Conservation (phyloP, 2,113 vertebrate species). For the Eudyptes chrysolophus region DNA sequence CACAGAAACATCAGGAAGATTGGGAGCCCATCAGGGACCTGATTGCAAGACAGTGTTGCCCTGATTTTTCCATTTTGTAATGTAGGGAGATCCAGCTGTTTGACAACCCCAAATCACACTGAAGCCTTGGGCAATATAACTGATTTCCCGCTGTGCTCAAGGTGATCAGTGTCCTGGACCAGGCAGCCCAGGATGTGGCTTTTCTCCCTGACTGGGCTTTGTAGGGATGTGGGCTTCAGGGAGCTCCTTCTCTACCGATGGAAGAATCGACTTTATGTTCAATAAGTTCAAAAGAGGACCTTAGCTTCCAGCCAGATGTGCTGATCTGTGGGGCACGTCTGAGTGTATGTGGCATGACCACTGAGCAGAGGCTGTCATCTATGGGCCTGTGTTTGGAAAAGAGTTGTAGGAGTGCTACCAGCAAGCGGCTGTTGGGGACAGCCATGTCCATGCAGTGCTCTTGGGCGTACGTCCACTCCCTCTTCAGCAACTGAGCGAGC, state of each 20-base stretch:
- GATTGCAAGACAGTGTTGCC: background rate
- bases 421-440: background rate
- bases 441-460: background rate
- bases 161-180: background rate
- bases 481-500: background rate
- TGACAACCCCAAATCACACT: background rate
- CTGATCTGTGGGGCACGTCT: background rate
- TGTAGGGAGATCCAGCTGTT: background rate
- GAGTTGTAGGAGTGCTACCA: background rate
- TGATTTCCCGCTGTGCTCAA: background rate
- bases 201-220: background rate
- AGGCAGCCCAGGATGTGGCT: background rate
- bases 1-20: background rate
- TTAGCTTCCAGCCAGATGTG: background rate
- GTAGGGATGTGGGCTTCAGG: background rate
- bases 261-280: background rate
- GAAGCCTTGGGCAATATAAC: background rate
- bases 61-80: background rate
- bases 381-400: background rate
- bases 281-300: background rate
- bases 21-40: background rate
- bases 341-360: background rate
- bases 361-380: background rate
- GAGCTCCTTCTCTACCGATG: background rate
- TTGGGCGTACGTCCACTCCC: background rate